Evolutionary conservation across 2,888 invertebrate genomes (phyloP).

Genomic region (Cephus nigrinus): DNA sequence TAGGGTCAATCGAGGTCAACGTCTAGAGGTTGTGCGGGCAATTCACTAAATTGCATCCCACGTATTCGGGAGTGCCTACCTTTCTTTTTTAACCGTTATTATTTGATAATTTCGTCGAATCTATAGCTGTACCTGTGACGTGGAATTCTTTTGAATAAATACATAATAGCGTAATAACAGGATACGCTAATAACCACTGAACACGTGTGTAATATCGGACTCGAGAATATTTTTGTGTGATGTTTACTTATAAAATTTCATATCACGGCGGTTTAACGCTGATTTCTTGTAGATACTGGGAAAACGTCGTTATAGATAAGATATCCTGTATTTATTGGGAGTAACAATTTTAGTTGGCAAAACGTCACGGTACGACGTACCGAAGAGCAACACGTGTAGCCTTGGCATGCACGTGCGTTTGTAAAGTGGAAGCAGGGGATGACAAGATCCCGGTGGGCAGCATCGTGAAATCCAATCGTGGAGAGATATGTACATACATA

Average conservation of each 20-base stretch:
- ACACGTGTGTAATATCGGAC: neutral
- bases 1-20: neutral
- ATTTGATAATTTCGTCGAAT: neutral
- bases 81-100: neutral
- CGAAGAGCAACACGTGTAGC: conserved; percentile 20
- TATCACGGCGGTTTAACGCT: neutral
- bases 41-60: neutral
- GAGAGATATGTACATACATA: neutral
- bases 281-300: neutral
- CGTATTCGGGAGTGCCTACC: neutral
- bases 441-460: neutral
- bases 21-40: neutral
- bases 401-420: conserved; percentile 25
- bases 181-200: neutral
- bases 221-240: neutral
- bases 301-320: too few relatives aligned
- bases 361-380: neutral
- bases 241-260: neutral
- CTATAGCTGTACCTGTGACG: neutral
- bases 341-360: neutral
- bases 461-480: neutral
- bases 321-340: neutral
- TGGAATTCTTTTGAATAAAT: neutral
- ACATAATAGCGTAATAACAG: neutral
- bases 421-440: neutral